These are phyloP conservation scores for Zaprionus obscuricornis DNA, from an alignment of 2,888 invertebrate species.

Conservation along the genomic window DNA sequence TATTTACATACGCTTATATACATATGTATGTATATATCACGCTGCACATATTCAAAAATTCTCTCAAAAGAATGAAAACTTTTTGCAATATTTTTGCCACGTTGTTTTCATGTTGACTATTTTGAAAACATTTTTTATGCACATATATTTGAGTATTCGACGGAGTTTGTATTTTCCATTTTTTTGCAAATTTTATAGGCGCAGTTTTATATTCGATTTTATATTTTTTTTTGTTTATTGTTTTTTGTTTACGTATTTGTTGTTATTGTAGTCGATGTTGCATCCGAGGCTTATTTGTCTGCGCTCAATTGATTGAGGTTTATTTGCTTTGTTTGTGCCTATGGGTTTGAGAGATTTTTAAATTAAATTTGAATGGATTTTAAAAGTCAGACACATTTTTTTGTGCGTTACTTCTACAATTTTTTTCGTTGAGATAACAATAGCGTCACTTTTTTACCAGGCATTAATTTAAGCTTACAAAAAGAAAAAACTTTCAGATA, in stretches of 20 bases:
- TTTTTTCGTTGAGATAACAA: too few relatives aligned
- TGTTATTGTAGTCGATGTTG: constrained; percentile 33
- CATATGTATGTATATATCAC: too few relatives aligned
- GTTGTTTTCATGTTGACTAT: too few relatives aligned
- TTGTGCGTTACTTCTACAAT: not conserved
- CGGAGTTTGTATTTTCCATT: constrained; percentile 15
- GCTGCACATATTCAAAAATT: too few relatives aligned
- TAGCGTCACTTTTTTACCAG: constrained; percentile 28
- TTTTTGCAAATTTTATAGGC: constrained; percentile 51
- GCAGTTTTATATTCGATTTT: constrained; percentile 36
- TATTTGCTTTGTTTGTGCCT: constrained; percentile 43
- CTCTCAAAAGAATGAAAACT: too few relatives aligned
- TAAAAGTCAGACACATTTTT: constrained; percentile 59
- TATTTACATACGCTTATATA: too few relatives aligned
- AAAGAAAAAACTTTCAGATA: too few relatives aligned
- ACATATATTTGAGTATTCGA: constrained; percentile 15
- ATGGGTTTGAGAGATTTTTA: constrained; percentile 49
- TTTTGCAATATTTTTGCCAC: too few relatives aligned
- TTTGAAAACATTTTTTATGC: constrained; percentile 26
- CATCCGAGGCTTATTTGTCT: constrained; percentile 63
- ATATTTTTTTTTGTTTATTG: constrained; percentile 15
- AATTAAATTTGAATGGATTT: constrained; percentile 73
- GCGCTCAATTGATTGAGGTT: constrained; percentile 72
- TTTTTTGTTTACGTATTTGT: constrained; percentile 1
- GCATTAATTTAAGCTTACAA: constrained; percentile 60